Evolutionary conservation across 2,113 vertebrate genomes (phyloP).

Genomic region (Salminus brasiliensis): DNA sequence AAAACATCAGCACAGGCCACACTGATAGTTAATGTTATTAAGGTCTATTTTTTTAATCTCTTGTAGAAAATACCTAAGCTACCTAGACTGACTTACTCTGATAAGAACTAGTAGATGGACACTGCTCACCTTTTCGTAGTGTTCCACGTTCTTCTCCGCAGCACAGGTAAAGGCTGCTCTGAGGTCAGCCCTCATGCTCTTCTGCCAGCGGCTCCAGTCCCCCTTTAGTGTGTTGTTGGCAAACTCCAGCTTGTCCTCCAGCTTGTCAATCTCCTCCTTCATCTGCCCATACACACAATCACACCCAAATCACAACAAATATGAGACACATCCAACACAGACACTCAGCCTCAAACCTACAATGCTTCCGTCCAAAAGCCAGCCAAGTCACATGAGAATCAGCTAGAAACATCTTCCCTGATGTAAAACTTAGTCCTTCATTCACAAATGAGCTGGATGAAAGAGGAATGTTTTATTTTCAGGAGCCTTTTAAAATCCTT

Average conservation of each 20-base stretch:
- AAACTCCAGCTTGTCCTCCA: constrained; percentile 86
- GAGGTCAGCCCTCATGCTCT: constrained; percentile 85
- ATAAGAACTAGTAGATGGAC: neutral
- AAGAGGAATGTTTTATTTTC: neutral
- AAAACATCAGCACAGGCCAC: too few species aligned
- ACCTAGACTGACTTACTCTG: neutral
- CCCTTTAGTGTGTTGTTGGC: constrained; percentile 88
- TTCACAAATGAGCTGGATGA: neutral
- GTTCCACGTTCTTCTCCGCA: constrained; percentile 85
- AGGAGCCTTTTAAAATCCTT: neutral
- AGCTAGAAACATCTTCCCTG: neutral
- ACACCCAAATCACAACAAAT: too few species aligned
- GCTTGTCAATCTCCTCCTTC: constrained; percentile 85
- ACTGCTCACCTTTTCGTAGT: constrained; percentile 89
- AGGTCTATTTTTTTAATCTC: too few species aligned
- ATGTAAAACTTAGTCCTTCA: neutral
- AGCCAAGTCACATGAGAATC: neutral
- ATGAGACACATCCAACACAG: neutral
- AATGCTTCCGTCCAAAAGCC: neutral
- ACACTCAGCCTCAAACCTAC: too few species aligned
- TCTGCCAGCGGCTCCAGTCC: constrained; percentile 90
- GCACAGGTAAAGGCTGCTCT: constrained; percentile 78
- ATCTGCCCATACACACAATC: constrained; percentile 71
- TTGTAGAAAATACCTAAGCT: neutral
- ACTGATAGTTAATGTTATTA: too few species aligned